These are phyloP conservation scores for Zaprionus nigranus DNA, from an alignment of 1,140 invertebrate species.

Conservation along the genomic window DNA sequence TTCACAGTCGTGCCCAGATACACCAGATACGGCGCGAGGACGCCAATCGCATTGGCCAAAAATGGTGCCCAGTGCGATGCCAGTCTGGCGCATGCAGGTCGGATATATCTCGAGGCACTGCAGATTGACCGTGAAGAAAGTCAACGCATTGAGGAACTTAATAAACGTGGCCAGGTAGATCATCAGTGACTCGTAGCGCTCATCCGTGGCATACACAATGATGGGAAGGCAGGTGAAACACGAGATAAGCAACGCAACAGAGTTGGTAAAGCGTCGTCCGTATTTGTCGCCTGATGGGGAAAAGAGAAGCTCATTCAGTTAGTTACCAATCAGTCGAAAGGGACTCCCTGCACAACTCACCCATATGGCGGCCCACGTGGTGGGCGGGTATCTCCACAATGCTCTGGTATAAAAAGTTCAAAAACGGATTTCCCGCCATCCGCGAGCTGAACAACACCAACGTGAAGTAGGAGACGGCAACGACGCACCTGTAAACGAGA, in stretches of 20 bases:
- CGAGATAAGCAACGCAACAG: constrained; percentile 83
- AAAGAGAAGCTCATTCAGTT: constrained; percentile 9
- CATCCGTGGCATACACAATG: constrained; percentile 75
- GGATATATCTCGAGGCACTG: constrained; percentile 89
- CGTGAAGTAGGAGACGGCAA: constrained; percentile 87
- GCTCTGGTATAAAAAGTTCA: constrained; percentile 88
- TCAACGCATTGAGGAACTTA: constrained; percentile 87
- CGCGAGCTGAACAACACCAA: constrained; percentile 87
- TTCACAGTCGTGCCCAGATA: constrained; percentile 86
- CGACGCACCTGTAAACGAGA: constrained; percentile 85
- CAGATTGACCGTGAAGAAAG: constrained; percentile 87
- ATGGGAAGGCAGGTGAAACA: constrained; percentile 85
- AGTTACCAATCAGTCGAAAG: constrained; percentile 31
- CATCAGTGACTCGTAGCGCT: constrained; percentile 80
- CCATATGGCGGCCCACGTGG: constrained; percentile 85
- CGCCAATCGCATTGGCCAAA: constrained; percentile 86
- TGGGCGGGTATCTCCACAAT: constrained; percentile 87
- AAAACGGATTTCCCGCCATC: constrained; percentile 88
- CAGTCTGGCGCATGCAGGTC: constrained; percentile 88
- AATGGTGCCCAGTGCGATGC: constrained; percentile 87
- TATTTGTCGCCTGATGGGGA: constrained; percentile 84
- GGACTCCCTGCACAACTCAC: constrained; percentile 51
- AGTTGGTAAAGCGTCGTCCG: constrained; percentile 86
- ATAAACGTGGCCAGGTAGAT: constrained; percentile 86
- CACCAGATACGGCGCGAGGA: constrained; percentile 90